These are phyloP conservation scores for Dryococelus australis DNA, from an alignment of 2,888 invertebrate species.

Conservation along the genomic window DNA sequence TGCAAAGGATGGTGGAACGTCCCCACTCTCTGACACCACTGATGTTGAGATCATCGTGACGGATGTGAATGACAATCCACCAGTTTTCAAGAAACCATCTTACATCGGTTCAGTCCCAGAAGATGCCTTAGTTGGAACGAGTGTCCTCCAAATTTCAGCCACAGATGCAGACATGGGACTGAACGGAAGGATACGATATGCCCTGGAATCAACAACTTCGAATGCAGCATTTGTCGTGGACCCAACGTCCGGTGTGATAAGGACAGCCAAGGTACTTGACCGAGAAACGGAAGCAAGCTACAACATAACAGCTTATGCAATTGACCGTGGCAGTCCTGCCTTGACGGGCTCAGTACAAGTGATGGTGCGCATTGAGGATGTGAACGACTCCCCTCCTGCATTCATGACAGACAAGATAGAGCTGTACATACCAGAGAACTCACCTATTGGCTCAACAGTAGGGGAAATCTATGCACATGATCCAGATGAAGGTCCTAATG, in stretches of 20 bases:
- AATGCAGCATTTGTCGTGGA: conserved; percentile 94
- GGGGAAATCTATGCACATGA: conserved; percentile 90
- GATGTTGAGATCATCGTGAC: conserved; percentile 94
- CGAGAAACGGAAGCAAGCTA: conserved; percentile 89
- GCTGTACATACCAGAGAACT: conserved; percentile 92
- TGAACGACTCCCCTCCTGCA: conserved; percentile 89
- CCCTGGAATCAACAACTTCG: conserved; percentile 69
- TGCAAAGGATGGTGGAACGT: conserved; percentile 91
- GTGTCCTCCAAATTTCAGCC: conserved; percentile 80
- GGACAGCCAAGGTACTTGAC: conserved; percentile 89
- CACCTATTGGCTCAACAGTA: conserved; percentile 93
- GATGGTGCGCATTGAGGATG: conserved; percentile 83
- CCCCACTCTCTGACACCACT: conserved; percentile 90
- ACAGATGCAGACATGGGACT: conserved; percentile 85
- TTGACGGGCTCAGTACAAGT: conserved; percentile 60
- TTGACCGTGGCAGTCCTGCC: conserved; percentile 67
- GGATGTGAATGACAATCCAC: conserved; percentile 96
- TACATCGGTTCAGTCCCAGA: conserved; percentile 87
- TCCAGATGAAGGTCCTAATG: conserved; percentile 91
- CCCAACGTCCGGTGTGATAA: conserved; percentile 87
- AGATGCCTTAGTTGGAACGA: conserved; percentile 84
- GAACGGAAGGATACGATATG: conserved; percentile 87
- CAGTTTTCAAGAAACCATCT: conserved; percentile 81
- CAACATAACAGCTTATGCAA: conserved; percentile 84
- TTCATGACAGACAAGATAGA: conserved; percentile 89